Conservation (phyloP, 2,113 vertebrate species). For the Megatriorchis doriae region DNA sequence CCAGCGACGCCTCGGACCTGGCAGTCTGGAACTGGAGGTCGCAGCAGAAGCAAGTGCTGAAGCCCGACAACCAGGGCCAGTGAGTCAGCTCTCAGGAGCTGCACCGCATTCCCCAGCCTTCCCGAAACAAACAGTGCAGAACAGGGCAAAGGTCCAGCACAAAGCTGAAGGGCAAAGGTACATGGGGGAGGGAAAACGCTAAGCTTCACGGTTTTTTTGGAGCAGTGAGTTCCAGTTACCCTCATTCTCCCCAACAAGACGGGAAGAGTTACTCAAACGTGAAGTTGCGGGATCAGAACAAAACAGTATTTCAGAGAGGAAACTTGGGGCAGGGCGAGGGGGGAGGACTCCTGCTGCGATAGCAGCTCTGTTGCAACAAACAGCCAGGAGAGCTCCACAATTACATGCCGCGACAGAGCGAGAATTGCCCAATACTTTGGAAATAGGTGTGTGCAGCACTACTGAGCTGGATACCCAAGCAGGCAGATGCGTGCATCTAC, state of each 20-base stretch:
- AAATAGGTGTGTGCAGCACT: constrained; percentile 2
- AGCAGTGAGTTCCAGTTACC: not conserved
- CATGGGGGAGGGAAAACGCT: not conserved
- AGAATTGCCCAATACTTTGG: constrained; percentile 44
- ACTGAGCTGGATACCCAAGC: not conserved
- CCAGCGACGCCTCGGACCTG: rapidly evolving
- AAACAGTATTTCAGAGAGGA: not conserved
- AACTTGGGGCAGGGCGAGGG: not conserved
- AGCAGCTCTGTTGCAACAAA: constrained; percentile 46
- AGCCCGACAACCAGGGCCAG: not conserved
- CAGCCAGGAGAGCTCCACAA: not conserved
- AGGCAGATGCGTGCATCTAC: not conserved
- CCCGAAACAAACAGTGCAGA: constrained; percentile 49
- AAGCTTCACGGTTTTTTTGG: not conserved
- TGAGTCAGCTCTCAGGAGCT: constrained; percentile 51
- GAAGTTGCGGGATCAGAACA: not conserved
- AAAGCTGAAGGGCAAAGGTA: constrained; percentile 57
- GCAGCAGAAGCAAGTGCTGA: not conserved
- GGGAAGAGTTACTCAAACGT: not conserved
- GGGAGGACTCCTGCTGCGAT: constrained; percentile 12
- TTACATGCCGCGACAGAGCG: constrained; percentile 1
- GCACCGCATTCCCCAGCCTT: not conserved
- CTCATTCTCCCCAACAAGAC: not conserved
- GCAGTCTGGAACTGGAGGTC: not conserved
- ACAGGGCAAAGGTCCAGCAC: constrained; percentile 59